These are phyloP conservation scores for Colletes collaris DNA, from an alignment of 2,888 invertebrate genomes.

Conservation along the genomic window DNA sequence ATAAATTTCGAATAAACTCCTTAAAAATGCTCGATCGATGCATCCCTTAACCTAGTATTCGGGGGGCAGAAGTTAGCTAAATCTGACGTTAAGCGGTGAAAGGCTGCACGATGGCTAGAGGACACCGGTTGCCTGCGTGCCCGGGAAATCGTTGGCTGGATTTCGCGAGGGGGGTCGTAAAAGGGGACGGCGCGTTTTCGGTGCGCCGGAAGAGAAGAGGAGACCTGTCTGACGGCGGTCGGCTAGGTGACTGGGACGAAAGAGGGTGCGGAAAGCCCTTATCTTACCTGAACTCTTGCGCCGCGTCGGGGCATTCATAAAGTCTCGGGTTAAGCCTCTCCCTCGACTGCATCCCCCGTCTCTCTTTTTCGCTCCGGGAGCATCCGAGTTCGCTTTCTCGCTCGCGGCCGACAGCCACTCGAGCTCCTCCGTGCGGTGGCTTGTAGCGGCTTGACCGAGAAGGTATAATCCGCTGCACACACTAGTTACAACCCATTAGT, in stretches of 20 bases:
- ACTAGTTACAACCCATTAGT: conserved; percentile 71
- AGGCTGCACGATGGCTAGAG: conserved; percentile 34
- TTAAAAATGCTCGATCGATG: no score
- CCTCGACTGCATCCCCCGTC: conserved; percentile 14
- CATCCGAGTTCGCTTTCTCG: conserved; percentile 16
- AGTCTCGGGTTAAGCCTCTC: conserved; percentile 71
- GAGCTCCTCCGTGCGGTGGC: conserved; percentile 51
- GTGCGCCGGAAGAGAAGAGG: conserved; percentile 41
- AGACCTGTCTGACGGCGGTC: conserved; percentile 9
- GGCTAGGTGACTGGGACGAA: conserved; percentile 52
- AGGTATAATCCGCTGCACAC: conserved; percentile 69
- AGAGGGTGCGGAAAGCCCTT: conserved; percentile 71
- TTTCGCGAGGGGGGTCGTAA: conserved; percentile 60
- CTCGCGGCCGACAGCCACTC: conserved; percentile 23
- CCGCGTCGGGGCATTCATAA: conserved; percentile 72
- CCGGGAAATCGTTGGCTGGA: conserved; percentile 72
- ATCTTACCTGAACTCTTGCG: conserved; percentile 75
- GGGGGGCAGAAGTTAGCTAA: conserved; percentile 56
- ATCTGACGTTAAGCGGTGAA: conserved; percentile 67
- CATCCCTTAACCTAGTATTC: background rate
- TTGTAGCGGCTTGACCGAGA: conserved; percentile 66
- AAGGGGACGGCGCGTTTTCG: conserved; percentile 59
- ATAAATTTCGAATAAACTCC: no score
- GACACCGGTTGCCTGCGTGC: conserved; percentile 66
- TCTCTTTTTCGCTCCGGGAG: conserved; percentile 14